Base-by-base conservation (phyloP, 2,888 invertebrate genomes). In the Eupeodes luniger region DNA sequence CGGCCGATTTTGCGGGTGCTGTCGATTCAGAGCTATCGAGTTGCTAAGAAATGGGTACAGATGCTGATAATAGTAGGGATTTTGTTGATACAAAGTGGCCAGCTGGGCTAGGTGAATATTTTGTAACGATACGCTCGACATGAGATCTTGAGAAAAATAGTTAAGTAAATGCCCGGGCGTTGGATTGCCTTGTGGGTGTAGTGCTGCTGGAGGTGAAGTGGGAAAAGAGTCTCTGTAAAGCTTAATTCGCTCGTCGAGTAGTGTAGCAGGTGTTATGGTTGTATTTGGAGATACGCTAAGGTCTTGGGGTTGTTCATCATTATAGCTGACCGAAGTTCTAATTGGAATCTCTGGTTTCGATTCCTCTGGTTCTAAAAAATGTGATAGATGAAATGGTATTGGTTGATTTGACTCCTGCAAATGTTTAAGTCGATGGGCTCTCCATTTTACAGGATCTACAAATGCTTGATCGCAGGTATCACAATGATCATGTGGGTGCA, bases 401-500 rank as follows among this genome's bases (percentile, higher is more conserved):
- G 69, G 51, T 19, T 90, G 88, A 0, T 85, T 81, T 47, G 70
- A 78, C 9, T 89, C 81, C 16, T 85, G 61, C 51, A 90, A 75
- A 83, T 91, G 90, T 55, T 90, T 90, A 4, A 90, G 47, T 27
- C 89, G 90, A 82, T 90, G 91, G 10, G 89, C 83, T 78, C 90
- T 90, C 51, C 90, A 81, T 76, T 91, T 91, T 12, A 89, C 87
- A 9, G 66, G 77, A 59, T 91, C 91, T 1, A 89, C 82, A 61
- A 91, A 91, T 3, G 90, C 87, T 93, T 97, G 97, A 92, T 96
- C 96, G 93, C 97, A 97, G 69, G 96, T 95, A 91, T 96, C 96
- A 93, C 97, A 97, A 92, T 97, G 97, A 91, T 96, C 96, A 91
- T 97, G 97, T 89, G 96, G 96, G 91, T 96, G 96, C 85, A 96